phyloP scores from a whole-genome alignment of 2,113 vertebrate species.

The Uropsilus gracilis region DNA sequence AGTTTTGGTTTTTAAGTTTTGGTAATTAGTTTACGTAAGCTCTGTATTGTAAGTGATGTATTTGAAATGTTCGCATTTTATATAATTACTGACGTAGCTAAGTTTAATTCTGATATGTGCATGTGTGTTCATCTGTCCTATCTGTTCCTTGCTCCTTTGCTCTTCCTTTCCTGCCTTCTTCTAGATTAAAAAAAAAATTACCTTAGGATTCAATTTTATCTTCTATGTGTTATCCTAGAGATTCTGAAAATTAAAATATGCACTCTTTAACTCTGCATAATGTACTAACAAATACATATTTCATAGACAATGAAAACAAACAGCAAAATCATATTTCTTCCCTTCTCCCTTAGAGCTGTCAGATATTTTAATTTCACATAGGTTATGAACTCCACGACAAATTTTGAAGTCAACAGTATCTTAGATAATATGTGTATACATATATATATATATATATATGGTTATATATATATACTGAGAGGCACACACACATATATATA shows the following conservation, averaged over 20 bases:
- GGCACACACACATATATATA: too few relatives aligned
- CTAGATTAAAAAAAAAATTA: background rate
- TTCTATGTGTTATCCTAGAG: background rate
- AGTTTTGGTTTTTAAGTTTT: background rate
- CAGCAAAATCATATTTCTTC: background rate
- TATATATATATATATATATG: too few relatives aligned
- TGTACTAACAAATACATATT: background rate
- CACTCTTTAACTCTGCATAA: background rate
- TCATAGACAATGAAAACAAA: background rate
- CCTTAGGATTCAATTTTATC: background rate
- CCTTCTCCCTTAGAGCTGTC: background rate
- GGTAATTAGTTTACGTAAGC: background rate
- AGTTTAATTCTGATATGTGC: background rate
- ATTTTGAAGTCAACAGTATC: background rate
- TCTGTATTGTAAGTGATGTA: constrained; percentile 2
- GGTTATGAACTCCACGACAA: background rate
- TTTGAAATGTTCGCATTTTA: background rate
- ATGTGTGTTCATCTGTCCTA: background rate
- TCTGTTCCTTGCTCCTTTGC: background rate
- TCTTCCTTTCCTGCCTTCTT: background rate
- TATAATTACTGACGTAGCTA: background rate
- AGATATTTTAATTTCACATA: background rate
- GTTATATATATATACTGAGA: too few relatives aligned
- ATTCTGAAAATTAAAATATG: background rate
- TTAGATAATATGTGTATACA: too few relatives aligned